These are phyloP conservation scores for Rhingia rostrata DNA, from an alignment of 2,888 invertebrate genomes.

Conservation along the genomic window DNA sequence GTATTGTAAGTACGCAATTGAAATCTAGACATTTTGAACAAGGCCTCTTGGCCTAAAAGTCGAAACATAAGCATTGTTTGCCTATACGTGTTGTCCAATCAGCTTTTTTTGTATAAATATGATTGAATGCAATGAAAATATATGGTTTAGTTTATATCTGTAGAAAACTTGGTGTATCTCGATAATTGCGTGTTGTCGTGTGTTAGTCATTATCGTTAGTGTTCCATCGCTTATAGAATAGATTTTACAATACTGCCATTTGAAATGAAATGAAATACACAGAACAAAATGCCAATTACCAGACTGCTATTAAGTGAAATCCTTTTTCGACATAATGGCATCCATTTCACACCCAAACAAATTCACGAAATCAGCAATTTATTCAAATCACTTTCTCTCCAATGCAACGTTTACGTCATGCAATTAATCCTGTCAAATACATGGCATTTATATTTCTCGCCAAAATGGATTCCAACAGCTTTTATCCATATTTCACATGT, in stretches of 20 bases:
- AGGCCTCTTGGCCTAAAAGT: not conserved
- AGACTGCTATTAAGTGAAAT: too few species aligned
- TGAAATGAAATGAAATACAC: too few species aligned
- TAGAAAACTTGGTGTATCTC: too few species aligned
- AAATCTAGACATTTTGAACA: constrained; percentile 11
- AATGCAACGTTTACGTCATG: not conserved
- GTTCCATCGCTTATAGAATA: too few species aligned
- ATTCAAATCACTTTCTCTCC: constrained; percentile 26
- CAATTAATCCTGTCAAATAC: constrained; percentile 39
- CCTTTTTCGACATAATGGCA: too few species aligned
- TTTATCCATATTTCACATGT: constrained; percentile 24
- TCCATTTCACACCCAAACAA: not conserved
- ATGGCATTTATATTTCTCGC: constrained; percentile 22
- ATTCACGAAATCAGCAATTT: not conserved
- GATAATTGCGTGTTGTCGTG: too few species aligned
- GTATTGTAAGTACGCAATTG: constrained; percentile 8
- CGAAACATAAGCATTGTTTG: not conserved
- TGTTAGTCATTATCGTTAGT: too few species aligned
- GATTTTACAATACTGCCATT: too few species aligned
- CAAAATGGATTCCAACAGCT: constrained; percentile 8
- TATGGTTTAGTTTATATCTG: too few species aligned
- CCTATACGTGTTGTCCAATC: not conserved
- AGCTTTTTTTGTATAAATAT: not conserved
- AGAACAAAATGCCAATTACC: too few species aligned
- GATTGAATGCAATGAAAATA: too few species aligned